Evolutionary conservation across 2,113 vertebrate species (phyloP).

Genomic region (Charadrius vociferus): DNA sequence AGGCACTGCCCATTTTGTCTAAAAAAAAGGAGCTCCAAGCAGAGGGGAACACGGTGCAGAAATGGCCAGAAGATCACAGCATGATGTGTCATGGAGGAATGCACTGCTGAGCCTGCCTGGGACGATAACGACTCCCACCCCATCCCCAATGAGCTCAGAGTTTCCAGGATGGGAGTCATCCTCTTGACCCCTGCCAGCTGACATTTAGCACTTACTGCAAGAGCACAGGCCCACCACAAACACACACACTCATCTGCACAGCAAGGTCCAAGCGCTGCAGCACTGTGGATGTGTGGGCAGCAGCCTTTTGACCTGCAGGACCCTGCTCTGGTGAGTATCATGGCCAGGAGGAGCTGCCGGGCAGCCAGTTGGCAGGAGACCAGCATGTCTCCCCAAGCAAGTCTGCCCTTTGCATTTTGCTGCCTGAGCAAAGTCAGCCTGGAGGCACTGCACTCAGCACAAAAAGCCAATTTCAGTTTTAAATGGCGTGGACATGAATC

Average conservation of each 20-base stretch:
- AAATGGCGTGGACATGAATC: neutral
- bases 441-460: neutral
- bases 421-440: neutral
- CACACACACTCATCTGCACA: neutral
- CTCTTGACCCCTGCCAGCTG: neutral
- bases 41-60: neutral
- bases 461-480: neutral
- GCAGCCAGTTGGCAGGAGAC: neutral
- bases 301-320: neutral
- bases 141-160: slow-evolving; percentile 3
- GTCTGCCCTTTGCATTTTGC: neutral
- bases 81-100: neutral
- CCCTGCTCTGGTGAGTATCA: neutral
- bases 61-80: neutral
- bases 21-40: neutral
- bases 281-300: neutral
- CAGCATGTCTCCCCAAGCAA: neutral
- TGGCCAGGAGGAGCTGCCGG: neutral
- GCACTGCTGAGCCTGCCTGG: neutral
- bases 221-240: neutral
- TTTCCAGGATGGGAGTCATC: slow-evolving; percentile 12
- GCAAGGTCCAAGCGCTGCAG: neutral
- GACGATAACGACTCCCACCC: neutral
- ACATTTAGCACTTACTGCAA: neutral
- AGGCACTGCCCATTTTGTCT: neutral